These are phyloP conservation scores for Thereva nobilitata DNA, from an alignment of 2,888 invertebrate genomes.

Conservation along the genomic window DNA sequence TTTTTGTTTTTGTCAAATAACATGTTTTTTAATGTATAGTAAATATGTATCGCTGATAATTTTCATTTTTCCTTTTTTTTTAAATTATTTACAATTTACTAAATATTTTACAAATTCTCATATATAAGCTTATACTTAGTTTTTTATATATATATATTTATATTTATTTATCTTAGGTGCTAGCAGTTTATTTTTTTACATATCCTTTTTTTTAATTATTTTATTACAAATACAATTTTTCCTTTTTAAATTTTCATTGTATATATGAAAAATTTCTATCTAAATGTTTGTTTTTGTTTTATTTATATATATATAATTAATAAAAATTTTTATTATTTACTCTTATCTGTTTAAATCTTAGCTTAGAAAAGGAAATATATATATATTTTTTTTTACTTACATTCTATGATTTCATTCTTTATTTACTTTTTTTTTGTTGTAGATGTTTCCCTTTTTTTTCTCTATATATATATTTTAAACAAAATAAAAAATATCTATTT, in stretches of 20 bases:
- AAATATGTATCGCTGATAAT: constrained; percentile 29
- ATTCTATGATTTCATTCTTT: no score
- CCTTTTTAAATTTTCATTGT: no score
- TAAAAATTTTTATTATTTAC: constrained; percentile 13
- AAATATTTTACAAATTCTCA: constrained; percentile 18
- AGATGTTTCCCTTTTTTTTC: constrained; percentile 6
- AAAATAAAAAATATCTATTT: constrained; percentile 10
- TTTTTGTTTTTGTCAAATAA: no score
- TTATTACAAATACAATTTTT: no score
- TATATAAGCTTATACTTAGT: constrained; percentile 13
- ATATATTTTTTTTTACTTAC: no score
- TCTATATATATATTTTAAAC: constrained; percentile 6
- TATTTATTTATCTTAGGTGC: not conserved
- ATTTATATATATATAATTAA: constrained; percentile 9
- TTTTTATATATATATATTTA: constrained; percentile 20
- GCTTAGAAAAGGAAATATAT: no score
- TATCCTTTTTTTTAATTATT: not conserved
- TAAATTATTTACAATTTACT: constrained; percentile 4
- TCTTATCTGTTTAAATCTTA: no score
- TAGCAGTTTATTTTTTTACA: constrained; percentile 20
- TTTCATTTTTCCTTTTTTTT: constrained; percentile 16
- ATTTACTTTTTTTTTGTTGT: no score
- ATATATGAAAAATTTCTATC: no score
- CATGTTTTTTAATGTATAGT: constrained; percentile 15
- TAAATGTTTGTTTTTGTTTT: constrained; percentile 3